A percentile compares a stretch with the other conserved stretches of the same genome.
These are phyloP conservation scores for Sarotherodon lohbergeri DNA, from an alignment of 2,113 vertebrate genomes.

Conservation along the genomic window DNA sequence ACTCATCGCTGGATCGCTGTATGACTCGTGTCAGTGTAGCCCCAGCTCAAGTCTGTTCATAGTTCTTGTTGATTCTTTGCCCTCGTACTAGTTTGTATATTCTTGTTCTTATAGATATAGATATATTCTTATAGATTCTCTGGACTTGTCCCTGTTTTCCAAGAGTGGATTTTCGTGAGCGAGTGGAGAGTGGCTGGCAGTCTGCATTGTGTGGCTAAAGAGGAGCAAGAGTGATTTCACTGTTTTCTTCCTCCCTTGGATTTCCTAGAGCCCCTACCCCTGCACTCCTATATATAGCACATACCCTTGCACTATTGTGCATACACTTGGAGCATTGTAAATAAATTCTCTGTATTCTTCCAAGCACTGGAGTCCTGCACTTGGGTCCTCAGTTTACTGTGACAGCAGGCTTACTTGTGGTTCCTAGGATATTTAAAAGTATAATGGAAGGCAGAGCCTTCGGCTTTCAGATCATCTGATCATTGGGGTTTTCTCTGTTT, in stretches of 20 bases:
- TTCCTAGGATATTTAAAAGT: too few species aligned
- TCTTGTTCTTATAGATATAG: not conserved
- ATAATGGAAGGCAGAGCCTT: too few species aligned
- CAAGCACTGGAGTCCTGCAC: not conserved
- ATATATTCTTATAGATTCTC: not conserved
- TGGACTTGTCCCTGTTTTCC: not conserved
- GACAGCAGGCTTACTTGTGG: not conserved
- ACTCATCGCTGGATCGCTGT: not conserved
- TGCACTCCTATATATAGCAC: not conserved
- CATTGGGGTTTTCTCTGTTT: not conserved
- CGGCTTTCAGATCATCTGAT: too few species aligned
- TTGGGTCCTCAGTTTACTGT: not conserved
- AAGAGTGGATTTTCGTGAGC: rapidly evolving
- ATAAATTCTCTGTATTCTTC: not conserved
- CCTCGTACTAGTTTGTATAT: rapidly evolving
- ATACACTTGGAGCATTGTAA: not conserved
- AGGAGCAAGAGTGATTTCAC: not conserved
- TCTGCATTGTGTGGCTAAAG: not conserved
- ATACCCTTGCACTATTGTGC: not conserved
- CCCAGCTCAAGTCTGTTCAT: not conserved
- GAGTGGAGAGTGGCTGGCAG: not conserved
- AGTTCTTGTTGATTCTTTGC: rapidly evolving
- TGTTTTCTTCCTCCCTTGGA: not conserved
- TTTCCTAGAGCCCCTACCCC: not conserved
- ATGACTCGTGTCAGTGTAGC: not conserved